phyloP scores from a whole-genome alignment of 2,888 invertebrate genomes.

The Carpatolechia fugitivella region DNA sequence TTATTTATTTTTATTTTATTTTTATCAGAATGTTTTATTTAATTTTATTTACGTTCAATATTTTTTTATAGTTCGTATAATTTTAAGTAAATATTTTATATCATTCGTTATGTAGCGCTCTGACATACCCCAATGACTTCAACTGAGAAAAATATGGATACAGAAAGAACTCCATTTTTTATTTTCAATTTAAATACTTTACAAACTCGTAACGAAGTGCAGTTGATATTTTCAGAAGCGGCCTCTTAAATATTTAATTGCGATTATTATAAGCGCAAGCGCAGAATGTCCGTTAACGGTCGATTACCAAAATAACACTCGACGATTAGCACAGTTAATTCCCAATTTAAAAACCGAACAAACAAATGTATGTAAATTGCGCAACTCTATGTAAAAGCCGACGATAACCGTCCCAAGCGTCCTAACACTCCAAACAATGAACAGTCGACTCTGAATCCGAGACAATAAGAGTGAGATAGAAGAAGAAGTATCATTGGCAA shows the following conservation, averaged over 20 bases:
- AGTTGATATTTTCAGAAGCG: conserved; percentile 3
- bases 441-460: conserved; percentile 38
- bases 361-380: conserved; percentile 78
- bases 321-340: conserved; percentile 72
- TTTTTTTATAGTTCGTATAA: too few species aligned
- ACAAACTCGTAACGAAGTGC: neutral
- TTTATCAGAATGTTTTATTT: neutral
- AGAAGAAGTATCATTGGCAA: conserved; percentile 41
- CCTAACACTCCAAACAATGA: conserved; percentile 11
- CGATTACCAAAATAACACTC: conserved; percentile 55
- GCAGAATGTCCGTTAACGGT: conserved; percentile 16
- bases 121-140: too few species aligned
- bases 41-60: too few species aligned
- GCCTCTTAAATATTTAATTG: neutral
- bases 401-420: conserved; percentile 55
- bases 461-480: conserved; percentile 35
- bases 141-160: too few species aligned
- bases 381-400: conserved; percentile 73
- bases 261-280: conserved; percentile 3
- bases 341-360: conserved; percentile 77
- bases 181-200: neutral
- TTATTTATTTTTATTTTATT: neutral
- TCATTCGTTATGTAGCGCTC: too few species aligned
- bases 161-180: too few species aligned
- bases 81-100: too few species aligned